Base-by-base conservation (phyloP, 2,888 invertebrate genomes). In the Stenchaetothrips biformis region DNA sequence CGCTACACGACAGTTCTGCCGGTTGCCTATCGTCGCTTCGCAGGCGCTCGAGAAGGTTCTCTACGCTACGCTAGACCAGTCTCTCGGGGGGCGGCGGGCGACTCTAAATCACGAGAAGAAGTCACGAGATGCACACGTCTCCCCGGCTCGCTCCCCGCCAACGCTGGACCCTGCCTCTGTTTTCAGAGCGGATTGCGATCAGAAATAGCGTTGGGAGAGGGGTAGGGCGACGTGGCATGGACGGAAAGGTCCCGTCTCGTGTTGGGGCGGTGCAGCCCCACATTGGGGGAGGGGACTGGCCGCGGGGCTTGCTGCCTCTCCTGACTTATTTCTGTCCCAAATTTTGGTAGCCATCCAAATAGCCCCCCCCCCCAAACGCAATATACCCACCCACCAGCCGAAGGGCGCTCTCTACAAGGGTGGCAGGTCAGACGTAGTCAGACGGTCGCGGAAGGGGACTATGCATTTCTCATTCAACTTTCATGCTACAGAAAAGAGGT, bases 101-200 rank as follows among this genome's bases (percentile, higher is more conserved):
- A 2, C 37, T 37, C 1, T 2, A 37, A 37, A 25, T 74, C 67
- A 74, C 67, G 67, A 11, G 67, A 21, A 25, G 67, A 25, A 25
- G 67, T 74, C 67, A 21, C 67, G 67, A 21, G 67, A 21, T 74
- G 67, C 67, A 74, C 67, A 25, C 25, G 67, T 25, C 59, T 59
- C 59, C 59, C 59, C 9, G 18, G n/a, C n/a, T n/a, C n/a, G n/a
- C n/a, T n/a, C 13, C 59, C 67, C 67, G 67, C 67, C 67, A 13
- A 53, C 53, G 0, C 18, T 13, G 16, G 53, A 13, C 53, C 67
- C 21, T 21, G 67, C 53, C 13, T 18, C 13, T 53, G 53, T 53
- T 53, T 53, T 7, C 21, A 11, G 67, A 25, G 25, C 7, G 21
- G 11, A 74, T 25, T 25, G 11, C 67, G 21, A 11, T 0, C 18